phyloP scores from a whole-genome alignment of 2,888 invertebrate genomes.

The Elegia similella region DNA sequence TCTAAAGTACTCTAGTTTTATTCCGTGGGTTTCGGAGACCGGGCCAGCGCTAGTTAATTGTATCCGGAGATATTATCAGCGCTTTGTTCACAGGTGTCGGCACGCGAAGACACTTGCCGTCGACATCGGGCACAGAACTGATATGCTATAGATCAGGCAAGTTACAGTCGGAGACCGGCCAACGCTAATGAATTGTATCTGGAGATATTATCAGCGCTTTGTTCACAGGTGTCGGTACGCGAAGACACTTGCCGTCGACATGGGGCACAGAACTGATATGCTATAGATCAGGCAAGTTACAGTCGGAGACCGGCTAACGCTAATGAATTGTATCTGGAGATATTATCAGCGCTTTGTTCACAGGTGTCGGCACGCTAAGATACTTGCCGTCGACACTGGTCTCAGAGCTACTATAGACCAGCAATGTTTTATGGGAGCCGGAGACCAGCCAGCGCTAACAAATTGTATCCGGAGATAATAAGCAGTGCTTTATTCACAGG shows the following conservation, averaged over 20 bases:
- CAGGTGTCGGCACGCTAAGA: constrained; percentile 10
- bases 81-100: constrained; percentile 12
- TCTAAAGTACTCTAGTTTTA: no score
- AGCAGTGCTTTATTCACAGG: constrained; percentile 10
- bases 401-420: neutral
- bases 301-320: neutral
- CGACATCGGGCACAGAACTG: neutral
- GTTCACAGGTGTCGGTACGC: constrained; percentile 13
- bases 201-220: constrained; percentile 8
- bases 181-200: constrained; percentile 1
- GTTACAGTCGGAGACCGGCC: neutral
- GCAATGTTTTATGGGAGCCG: neutral
- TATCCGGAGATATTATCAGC: constrained; percentile 8
- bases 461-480: constrained; percentile 7
- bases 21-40: neutral
- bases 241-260: neutral
- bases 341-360: constrained; percentile 9
- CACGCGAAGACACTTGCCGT: constrained; percentile 6
- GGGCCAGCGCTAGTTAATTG: neutral
- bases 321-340: constrained; percentile 8
- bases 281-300: neutral
- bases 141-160: neutral
- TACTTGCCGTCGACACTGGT: neutral
- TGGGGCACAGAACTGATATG: neutral
- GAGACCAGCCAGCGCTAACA: neutral